Evolutionary conservation across 2,113 vertebrate species (phyloP).

Genomic region (Bubo blakistoni): DNA sequence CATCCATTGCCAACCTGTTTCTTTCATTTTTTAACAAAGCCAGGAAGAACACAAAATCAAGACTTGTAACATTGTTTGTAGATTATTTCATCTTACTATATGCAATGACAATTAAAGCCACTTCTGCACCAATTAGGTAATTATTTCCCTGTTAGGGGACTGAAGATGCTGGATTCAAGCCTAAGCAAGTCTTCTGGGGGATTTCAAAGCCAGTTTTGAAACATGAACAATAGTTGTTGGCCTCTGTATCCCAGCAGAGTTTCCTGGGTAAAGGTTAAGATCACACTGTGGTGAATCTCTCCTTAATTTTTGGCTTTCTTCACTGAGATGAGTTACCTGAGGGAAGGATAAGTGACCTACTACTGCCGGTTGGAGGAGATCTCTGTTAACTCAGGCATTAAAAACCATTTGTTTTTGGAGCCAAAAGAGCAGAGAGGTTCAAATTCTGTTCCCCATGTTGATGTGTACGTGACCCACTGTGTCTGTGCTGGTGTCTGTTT

Average conservation of each 20-base stretch:
- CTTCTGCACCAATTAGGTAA: constrained; percentile 1
- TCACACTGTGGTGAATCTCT: not conserved
- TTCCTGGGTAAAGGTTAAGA: not conserved
- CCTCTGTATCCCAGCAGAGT: not conserved
- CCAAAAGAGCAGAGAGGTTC: not conserved
- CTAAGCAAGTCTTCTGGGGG: not conserved
- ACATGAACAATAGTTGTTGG: not conserved
- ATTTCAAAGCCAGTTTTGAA: not conserved
- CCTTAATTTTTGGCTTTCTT: not conserved
- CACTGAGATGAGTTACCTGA: not conserved
- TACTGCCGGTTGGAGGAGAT: not conserved
- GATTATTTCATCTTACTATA: not conserved
- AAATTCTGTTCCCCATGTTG: not conserved
- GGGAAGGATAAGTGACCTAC: not conserved
- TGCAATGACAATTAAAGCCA: not conserved
- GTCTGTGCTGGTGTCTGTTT: not conserved
- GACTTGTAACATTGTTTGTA: not conserved
- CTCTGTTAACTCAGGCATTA: not conserved
- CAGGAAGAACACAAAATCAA: not conserved
- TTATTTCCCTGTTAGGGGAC: not conserved
- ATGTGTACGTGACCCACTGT: not conserved
- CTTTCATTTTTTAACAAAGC: not conserved
- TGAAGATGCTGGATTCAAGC: not conserved
- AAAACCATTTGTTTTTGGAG: not conserved
- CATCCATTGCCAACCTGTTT: not conserved